Percentiles rank a stretch among this genome's conserved stretches.
phyloP scores from a whole-genome alignment of 2,888 invertebrate species.

The Chouioia cunea region DNA sequence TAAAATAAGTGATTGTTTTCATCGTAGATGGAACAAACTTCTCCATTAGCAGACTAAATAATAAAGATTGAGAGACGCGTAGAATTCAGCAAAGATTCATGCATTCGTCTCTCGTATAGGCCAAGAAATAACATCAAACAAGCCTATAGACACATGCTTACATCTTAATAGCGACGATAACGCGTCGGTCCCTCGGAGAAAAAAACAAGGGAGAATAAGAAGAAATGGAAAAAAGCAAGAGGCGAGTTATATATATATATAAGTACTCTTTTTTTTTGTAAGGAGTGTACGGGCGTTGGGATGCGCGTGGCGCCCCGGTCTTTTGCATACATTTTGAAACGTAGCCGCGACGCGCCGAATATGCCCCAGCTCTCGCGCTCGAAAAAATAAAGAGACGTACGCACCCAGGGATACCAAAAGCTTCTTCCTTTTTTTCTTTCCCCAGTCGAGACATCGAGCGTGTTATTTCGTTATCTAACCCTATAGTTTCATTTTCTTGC shows the following conservation, averaged over 20 bases:
- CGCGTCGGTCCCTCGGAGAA: neutral
- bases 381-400: conserved; percentile 19
- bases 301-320: conserved; percentile 65
- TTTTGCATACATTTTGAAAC: conserved; percentile 68
- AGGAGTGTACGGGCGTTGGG: conserved; percentile 63
- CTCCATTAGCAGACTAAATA: too few species aligned
- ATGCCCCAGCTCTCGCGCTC: conserved; percentile 49
- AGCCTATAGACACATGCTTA: neutral
- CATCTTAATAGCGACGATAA: conserved; percentile 7
- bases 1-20: too few species aligned
- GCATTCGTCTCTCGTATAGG: too few species aligned
- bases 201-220: neutral
- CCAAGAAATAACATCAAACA: conserved; percentile 1
- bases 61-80: too few species aligned
- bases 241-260: neutral
- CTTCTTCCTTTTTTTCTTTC: conserved; percentile 33
- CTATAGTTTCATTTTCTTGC: conserved; percentile 31
- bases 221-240: conserved; percentile 34
- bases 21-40: too few species aligned
- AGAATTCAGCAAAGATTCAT: too few species aligned
- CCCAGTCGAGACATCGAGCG: conserved; percentile 19
- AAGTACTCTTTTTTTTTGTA: conserved; percentile 52
- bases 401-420: conserved; percentile 50
- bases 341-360: conserved; percentile 57
- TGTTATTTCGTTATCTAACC: conserved; percentile 24